Percentiles rank a stretch among this genome's conserved stretches.
phyloP scores from a whole-genome alignment of 2,888 invertebrate species.

The Hanleya hanleyi region DNA sequence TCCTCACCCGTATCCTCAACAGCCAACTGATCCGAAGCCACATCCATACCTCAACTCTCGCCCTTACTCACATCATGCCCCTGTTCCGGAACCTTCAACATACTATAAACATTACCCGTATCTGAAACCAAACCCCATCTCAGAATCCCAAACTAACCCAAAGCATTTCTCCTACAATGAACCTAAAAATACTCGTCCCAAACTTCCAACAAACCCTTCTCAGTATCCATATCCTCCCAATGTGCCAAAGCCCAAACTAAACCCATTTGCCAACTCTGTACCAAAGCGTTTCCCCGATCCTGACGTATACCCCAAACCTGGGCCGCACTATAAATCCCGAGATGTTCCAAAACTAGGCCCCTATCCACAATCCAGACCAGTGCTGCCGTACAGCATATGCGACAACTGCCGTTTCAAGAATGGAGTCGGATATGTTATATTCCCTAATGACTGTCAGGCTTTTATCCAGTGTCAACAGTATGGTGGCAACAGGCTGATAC shows the following conservation, averaged over 20 bases:
- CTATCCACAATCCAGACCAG: neutral
- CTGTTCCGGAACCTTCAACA: neutral
- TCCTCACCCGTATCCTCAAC: neutral
- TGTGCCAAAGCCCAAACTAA: neutral
- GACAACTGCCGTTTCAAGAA: neutral
- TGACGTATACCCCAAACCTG: neutral
- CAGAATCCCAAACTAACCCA: no score
- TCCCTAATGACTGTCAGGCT: neutral
- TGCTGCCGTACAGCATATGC: neutral
- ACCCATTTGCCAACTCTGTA: neutral
- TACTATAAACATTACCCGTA: neutral
- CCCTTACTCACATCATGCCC: neutral
- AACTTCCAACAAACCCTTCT: neutral
- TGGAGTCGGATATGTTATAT: neutral
- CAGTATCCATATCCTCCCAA: neutral
- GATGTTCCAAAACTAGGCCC: no score
- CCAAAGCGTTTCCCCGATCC: neutral
- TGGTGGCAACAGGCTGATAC: neutral
- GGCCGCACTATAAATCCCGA: no score
- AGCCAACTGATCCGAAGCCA: neutral
- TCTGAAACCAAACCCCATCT: neutral
- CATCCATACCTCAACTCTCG: neutral
- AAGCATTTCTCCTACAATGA: neutral
- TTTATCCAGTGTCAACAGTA: neutral
- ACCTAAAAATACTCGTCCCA: neutral